Evolutionary conservation across 2,888 invertebrate species (phyloP).

Genomic region (Drosophila sordidula): DNA sequence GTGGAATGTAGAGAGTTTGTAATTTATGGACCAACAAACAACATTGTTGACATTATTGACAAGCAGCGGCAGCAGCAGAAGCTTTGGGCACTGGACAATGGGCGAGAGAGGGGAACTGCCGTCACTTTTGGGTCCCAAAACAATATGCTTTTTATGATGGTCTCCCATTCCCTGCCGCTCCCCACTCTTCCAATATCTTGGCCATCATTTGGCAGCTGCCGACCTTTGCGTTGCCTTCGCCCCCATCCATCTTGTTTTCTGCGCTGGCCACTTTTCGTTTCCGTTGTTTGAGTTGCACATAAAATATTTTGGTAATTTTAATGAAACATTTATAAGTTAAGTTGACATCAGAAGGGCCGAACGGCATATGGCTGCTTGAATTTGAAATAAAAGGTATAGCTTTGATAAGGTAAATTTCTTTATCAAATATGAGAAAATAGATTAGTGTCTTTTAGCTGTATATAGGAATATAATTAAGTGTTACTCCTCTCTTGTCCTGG

Average conservation of each 20-base stretch:
- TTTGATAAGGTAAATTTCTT: not conserved
- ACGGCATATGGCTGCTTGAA: conserved; percentile 4
- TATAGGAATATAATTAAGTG: not conserved
- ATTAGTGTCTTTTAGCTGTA: not conserved
- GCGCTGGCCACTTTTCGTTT: conserved; percentile 33
- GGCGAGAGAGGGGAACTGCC: conserved; percentile 30
- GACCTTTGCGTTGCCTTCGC: conserved; percentile 41
- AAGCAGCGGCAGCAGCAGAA: conserved; percentile 49
- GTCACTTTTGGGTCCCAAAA: conserved; percentile 54
- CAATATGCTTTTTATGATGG: conserved; percentile 56
- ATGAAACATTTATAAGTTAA: conserved; percentile 57
- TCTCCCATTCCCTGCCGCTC: not conserved
- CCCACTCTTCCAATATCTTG: conserved; percentile 2
- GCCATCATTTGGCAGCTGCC: conserved; percentile 66
- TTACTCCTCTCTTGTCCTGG: no score
- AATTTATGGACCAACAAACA: conserved; percentile 78
- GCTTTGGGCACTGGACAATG: conserved; percentile 30
- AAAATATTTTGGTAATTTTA: conserved; percentile 59
- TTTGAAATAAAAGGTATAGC: conserved; percentile 14
- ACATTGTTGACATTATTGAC: conserved; percentile 81
- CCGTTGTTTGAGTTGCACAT: conserved; percentile 47
- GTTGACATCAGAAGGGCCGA: not conserved
- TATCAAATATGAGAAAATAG: not conserved
- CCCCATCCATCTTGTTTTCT: not conserved
- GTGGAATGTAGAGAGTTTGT: conserved; percentile 40